Evolutionary conservation across 2,797 vertebrate genomes (phyloP), one percentile per base, ranked within the genome.

Genomic region (Poliocrania exsul): DNA sequence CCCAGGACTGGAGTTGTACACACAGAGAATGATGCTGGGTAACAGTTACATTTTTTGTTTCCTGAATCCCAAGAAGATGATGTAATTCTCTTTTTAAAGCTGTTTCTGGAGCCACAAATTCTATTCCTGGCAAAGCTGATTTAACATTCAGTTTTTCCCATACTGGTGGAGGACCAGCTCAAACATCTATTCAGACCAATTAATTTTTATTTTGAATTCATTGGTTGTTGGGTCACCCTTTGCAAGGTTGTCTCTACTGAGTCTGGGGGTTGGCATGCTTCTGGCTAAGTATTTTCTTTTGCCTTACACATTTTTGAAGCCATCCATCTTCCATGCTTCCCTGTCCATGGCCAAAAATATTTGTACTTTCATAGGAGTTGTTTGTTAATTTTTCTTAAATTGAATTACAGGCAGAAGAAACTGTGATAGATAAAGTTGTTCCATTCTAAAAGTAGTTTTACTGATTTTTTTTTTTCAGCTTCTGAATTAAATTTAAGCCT

Each of bases 401-500:
- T 42, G 49, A 81, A 53, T 88, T 88, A 15, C 23, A 77, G 65
- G 47, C 29, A 75, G 40, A 10, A 75, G 65, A 56, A 75, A 16
- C 28, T 60, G 23, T 71, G 33, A 47, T 74, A 94, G 33, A 75
- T 91, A 79, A 95, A 94, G 61, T 53, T 80, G 40, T 58, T 91
- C 42, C 16, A 7, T 88, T 97, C 84, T 88, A 89, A 92, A 85
- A 88, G 38, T 61, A 94, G 71, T 54, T 95, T 80, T 88, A 84
- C 87, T 92, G 92, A 88, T 90, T 90, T 94, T 91, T 91, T n/a
- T n/a, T 65, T 93, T 92, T 90, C 73, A 81, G 62, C 74, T 73
- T 96, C 73, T 89, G 60, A 92, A 28, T 92, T 95, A 84, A 90
- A 60, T 73, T 96, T 96, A 96, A 88, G 79, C 95, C 91, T 97